Conservation (phyloP, 2,113 vertebrate genomes). For the Sigmodon hispidus region DNA sequence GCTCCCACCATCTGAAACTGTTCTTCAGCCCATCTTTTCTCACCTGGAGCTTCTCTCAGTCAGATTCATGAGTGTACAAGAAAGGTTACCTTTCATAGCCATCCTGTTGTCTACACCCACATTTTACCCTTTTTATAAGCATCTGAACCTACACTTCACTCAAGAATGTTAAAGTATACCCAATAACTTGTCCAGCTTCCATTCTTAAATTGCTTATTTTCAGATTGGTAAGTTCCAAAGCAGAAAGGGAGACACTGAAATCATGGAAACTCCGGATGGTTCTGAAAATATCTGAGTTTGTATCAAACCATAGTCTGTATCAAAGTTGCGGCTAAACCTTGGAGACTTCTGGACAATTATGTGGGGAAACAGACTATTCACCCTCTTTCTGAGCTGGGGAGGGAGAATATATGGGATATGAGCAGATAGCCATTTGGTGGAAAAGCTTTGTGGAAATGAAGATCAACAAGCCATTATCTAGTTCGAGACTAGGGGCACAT, state of each 20-base stretch:
- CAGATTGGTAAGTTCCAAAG: not conserved
- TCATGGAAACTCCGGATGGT: not conserved
- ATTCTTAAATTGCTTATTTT: not conserved
- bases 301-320: conserved; percentile 32
- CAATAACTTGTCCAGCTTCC: not conserved
- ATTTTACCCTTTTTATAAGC: not conserved
- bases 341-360: conserved; percentile 62
- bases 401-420: not conserved
- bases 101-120: not conserved
- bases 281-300: not conserved
- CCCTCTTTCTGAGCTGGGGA: conserved; percentile 59
- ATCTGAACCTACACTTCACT: not conserved
- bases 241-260: not conserved
- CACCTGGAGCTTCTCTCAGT: not conserved
- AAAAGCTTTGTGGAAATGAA: conserved; percentile 83
- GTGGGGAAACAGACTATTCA: conserved; percentile 60
- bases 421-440: conserved; percentile 74
- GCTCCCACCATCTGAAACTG: not conserved
- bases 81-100: not conserved
- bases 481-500: conserved; percentile 70
- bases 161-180: not conserved
- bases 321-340: conserved; percentile 14
- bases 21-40: not conserved
- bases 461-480: conserved; percentile 78
- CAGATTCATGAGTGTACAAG: not conserved